phyloP scores from a whole-genome alignment of 2,888 invertebrate genomes.

The Anticlea derivata region DNA sequence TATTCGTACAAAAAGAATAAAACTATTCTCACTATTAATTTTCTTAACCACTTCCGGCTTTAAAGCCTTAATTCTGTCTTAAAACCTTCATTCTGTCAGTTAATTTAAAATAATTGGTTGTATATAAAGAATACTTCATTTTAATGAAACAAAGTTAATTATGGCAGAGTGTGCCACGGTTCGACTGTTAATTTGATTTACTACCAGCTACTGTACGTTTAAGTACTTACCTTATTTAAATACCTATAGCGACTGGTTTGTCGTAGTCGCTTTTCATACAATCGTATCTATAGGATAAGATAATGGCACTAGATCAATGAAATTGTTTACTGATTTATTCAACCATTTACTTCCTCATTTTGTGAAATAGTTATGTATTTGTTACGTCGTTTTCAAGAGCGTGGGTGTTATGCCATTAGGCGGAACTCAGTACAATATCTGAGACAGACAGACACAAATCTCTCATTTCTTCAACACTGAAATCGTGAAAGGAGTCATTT shows the following conservation, averaged over 20 bases:
- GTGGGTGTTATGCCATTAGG: conserved; percentile 19
- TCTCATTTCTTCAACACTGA: conserved; percentile 45
- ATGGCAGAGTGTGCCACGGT: conserved; percentile 22
- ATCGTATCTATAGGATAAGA: too few relatives aligned
- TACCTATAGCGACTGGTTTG: too few relatives aligned
- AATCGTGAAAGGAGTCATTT: conserved; percentile 53
- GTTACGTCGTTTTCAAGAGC: background rate
- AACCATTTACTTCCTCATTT: too few relatives aligned
- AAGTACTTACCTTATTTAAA: too few relatives aligned
- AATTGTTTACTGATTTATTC: too few relatives aligned
- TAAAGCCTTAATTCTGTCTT: background rate
- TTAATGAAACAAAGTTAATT: conserved; percentile 39
- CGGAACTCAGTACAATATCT: conserved; percentile 21
- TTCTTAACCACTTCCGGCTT: too few relatives aligned
- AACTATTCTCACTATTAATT: too few relatives aligned
- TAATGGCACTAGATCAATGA: too few relatives aligned
- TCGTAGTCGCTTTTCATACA: too few relatives aligned
- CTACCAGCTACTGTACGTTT: background rate
- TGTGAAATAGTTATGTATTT: too few relatives aligned
- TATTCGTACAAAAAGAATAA: too few relatives aligned
- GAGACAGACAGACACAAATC: conserved; percentile 49
- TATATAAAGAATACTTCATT: conserved; percentile 30
- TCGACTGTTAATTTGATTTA: conserved; percentile 31
- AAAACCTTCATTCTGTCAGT: conserved; percentile 27
- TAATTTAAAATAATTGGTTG: conserved; percentile 43